phyloP scores from a whole-genome alignment of 2,797 vertebrate species.

The Gymnoscopelus microlampas region DNA sequence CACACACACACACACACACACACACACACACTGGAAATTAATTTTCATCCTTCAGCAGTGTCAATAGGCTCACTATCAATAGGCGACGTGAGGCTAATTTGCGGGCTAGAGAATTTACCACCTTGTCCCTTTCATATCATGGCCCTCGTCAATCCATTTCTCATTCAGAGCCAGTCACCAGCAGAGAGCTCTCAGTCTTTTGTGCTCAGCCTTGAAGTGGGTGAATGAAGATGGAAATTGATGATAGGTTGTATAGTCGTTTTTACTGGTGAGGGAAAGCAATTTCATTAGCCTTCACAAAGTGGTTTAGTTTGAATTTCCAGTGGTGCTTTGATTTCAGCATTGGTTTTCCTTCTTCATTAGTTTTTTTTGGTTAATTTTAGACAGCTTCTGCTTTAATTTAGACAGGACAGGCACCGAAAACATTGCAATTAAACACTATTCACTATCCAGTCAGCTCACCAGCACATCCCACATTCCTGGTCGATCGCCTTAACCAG shows the following conservation, averaged over 20 bases:
- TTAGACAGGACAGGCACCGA: too few relatives aligned
- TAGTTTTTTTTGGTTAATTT: too few relatives aligned
- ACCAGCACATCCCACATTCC: too few relatives aligned
- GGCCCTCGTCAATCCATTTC: constrained; percentile 68
- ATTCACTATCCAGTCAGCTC: too few relatives aligned
- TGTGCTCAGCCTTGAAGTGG: constrained; percentile 63
- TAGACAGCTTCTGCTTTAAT: too few relatives aligned
- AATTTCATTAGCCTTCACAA: constrained; percentile 47
- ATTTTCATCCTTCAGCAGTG: constrained; percentile 78
- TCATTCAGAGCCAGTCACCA: constrained; percentile 68
- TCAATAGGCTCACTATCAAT: constrained; percentile 68
- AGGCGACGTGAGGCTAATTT: constrained; percentile 73
- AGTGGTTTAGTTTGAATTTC: constrained; percentile 18
- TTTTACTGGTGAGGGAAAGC: constrained; percentile 51
- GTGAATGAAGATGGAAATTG: constrained; percentile 65
- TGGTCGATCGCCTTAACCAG: too few relatives aligned
- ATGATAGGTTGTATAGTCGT: constrained; percentile 48
- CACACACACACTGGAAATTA: constrained; percentile 70
- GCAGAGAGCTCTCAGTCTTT: constrained; percentile 69
- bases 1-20: constrained; percentile 14
- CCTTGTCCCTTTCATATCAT: constrained; percentile 56
- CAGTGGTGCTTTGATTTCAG: neutral
- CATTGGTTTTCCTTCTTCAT: too few relatives aligned
- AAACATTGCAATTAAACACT: too few relatives aligned
- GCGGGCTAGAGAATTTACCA: constrained; percentile 60